Base-by-base conservation (phyloP, 2,113 vertebrate genomes). In the Lepus timidus region DNA sequence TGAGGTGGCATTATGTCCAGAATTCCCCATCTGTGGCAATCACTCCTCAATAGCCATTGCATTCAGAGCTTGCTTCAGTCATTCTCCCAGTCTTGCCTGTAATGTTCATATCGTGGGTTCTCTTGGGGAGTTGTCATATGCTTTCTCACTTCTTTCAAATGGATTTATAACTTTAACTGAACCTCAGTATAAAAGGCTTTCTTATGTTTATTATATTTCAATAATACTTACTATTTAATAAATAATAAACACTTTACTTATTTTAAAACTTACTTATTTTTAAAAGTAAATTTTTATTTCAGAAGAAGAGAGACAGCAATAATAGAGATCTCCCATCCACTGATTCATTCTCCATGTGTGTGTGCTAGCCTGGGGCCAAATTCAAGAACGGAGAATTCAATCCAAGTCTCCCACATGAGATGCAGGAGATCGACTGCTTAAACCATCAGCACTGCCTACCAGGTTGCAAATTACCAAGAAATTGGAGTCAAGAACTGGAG, bases 91-190 rank as follows among this genome's bases (percentile, higher is more conserved):
- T 19, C n/a, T 44, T 19, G 58, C 62, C 25, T 65, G 52, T 19
- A 19, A 73, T 25, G n/a, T 2, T 1, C 9, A 4, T 5, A 23
- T 14, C 0, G 0, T 3, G 25, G 27, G 19, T 68, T 33, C 23
- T 68, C 8, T n/a, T 51, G 31, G 44, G 12, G 27, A n/a, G 5
- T 6, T 17, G 36, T 19, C 51, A 36, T 22, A 13, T 49, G 12
- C 6, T 36, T 27, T 81, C 29, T 52, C 52, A 39, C 82, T 52
- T 65, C 33, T 90, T 92, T 36, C 27, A 51, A 78, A 73, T 51
- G 0, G 0, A 55, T 84, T 76, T 39, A 31, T 85, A 20, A 62
- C 17, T 83, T 83, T 79, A 64, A 52, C 10, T 75, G 81, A 33
- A 51, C 27, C 25, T 51, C 23, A 33, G 1, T 36, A 64, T 68